phyloP scores from a whole-genome alignment of 2,797 vertebrate species.

The Mastacembelus armatus region DNA sequence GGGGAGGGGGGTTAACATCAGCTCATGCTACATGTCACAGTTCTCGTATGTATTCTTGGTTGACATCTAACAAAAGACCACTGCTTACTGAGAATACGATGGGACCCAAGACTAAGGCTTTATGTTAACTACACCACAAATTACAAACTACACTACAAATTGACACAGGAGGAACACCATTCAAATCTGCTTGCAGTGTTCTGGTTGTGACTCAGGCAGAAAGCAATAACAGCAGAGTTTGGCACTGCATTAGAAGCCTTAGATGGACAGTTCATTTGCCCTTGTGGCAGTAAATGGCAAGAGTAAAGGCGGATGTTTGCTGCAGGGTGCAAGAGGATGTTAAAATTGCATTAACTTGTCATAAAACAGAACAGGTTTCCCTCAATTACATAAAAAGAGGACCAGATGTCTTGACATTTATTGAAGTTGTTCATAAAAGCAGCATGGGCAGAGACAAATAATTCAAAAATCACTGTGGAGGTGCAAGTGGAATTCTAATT shows the following conservation, averaged over 20 bases:
- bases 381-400: conserved; percentile 8
- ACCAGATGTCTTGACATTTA: conserved; percentile 29
- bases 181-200: conserved; percentile 9
- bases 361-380: neutral
- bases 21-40: too few species aligned
- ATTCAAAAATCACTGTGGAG: conserved; percentile 28
- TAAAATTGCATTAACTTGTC: neutral
- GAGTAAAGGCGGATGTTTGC: too few species aligned
- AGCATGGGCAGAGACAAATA: conserved; percentile 23
- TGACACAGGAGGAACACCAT: neutral
- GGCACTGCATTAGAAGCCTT: neutral
- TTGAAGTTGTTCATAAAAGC: conserved; percentile 30
- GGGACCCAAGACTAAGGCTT: neutral
- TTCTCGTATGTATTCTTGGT: too few species aligned
- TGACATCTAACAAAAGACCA: too few species aligned
- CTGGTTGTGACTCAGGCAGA: neutral
- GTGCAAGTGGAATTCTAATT: conserved; percentile 41
- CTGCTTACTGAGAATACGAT: neutral
- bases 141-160: neutral
- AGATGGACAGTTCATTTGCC: neutral
- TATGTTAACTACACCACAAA: neutral
- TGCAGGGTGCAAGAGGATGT: neutral
- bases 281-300: neutral
- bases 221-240: conserved; percentile 12
- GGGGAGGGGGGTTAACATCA: neutral